Percentiles rank a stretch among this genome's conserved stretches.
Conservation (phyloP, 2,888 invertebrate genomes). For the Caradrina kadenii region DNA sequence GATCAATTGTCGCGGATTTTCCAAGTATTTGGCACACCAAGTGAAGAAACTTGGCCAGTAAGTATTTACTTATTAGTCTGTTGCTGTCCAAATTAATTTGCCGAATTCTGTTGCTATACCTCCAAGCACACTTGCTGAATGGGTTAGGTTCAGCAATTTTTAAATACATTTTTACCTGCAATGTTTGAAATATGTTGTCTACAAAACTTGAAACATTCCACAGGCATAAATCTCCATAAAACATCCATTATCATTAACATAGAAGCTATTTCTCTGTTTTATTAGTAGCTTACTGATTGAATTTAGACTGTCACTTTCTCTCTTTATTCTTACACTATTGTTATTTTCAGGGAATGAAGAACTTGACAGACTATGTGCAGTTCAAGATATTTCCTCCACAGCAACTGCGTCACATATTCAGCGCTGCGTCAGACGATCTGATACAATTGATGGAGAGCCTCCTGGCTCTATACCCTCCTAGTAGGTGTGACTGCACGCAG, state of each 20-base stretch:
- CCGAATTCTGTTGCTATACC: background rate
- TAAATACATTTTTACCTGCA: no score
- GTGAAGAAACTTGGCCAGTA: constrained; percentile 97
- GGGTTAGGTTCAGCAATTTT: background rate
- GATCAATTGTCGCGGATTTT: constrained; percentile 99
- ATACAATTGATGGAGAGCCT: constrained; percentile 94
- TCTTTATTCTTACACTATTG: no score
- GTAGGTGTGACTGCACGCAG: constrained; percentile 95
- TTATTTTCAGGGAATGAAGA: constrained; percentile 91
- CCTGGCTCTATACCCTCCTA: constrained; percentile 95
- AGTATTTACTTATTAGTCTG: constrained; percentile 67
- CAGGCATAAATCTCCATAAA: no score
- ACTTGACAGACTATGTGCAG: constrained; percentile 97
- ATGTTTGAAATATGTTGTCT: no score
- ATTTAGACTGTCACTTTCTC: background rate
- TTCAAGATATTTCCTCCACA: constrained; percentile 96
- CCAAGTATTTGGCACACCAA: constrained; percentile 98
- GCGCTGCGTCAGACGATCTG: constrained; percentile 98
- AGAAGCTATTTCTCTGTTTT: background rate
- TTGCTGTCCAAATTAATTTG: background rate
- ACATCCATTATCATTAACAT: no score
- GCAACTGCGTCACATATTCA: constrained; percentile 97
- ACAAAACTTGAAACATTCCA: no score
- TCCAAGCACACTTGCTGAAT: background rate
- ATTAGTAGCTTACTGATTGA: background rate